A percentile compares a stretch with the other conserved stretches of the same genome.
These are phyloP conservation scores for Zoanthus solanderi DNA, from an alignment of 92 coral and sea anemone genomes.

Conservation along the genomic window DNA sequence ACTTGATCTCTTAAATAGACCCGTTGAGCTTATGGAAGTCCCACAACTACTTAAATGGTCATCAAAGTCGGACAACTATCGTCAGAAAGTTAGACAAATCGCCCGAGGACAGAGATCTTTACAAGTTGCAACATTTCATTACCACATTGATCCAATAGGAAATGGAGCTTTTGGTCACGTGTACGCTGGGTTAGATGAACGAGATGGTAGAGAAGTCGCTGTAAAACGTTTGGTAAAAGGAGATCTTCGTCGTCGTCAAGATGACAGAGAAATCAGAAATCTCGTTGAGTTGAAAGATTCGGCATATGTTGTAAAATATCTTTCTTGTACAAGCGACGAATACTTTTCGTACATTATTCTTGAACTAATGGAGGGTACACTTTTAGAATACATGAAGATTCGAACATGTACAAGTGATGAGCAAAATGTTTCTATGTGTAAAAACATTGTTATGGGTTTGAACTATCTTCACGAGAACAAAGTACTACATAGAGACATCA, in stretches of 20 bases:
- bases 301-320: conserved; percentile 48
- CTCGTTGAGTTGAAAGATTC: conserved; percentile 45
- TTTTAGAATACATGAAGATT: conserved; percentile 35
- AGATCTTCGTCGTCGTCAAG: conserved; percentile 33
- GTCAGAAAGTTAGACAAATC: conserved; percentile 44
- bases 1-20: conserved; percentile 10
- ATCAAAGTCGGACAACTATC: conserved; percentile 46
- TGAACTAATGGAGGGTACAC: conserved; percentile 64
- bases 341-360: conserved; percentile 36
- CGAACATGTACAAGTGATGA: neutral
- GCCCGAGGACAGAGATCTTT: conserved; percentile 47
- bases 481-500: conserved; percentile 71
- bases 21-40: conserved; percentile 16
- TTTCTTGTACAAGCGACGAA: conserved; percentile 4
- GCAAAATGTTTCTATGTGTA: conserved; percentile 28
- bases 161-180: conserved; percentile 49
- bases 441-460: conserved; percentile 48
- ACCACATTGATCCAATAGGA: conserved; percentile 60
- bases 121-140: conserved; percentile 44
- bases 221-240: conserved; percentile 44
- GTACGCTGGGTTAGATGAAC: conserved; percentile 60
- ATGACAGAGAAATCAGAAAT: conserved; percentile 45
- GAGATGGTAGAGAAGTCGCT: conserved; percentile 76
- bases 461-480: conserved; percentile 41
- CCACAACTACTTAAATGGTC: conserved; percentile 64